These are phyloP conservation scores for Mormoops blainvillei DNA, from an alignment of 2,113 vertebrate genomes.

Conservation along the genomic window DNA sequence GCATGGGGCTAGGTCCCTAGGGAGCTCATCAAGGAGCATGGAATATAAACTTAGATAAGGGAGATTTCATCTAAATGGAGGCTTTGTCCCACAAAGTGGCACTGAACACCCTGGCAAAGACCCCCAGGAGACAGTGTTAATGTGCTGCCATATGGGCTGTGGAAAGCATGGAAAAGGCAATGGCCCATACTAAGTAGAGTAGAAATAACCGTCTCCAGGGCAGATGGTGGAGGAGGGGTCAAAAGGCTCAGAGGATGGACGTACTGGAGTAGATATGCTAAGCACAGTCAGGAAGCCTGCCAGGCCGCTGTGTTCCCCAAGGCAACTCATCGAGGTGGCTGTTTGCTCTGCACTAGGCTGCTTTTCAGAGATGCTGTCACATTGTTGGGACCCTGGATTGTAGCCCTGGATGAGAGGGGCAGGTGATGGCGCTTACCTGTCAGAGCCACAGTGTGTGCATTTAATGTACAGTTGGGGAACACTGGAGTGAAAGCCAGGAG, in stretches of 20 bases:
- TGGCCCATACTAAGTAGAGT: not conserved
- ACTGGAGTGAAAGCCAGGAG: fast-evolving
- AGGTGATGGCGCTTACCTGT: fast-evolving
- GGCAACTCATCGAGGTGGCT: fast-evolving
- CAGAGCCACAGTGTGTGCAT: fast-evolving
- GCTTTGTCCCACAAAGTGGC: not conserved
- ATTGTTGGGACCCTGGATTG: not conserved
- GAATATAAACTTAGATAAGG: not conserved
- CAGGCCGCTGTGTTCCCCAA: fast-evolving
- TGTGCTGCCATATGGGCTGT: not conserved
- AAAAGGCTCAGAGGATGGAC: not conserved
- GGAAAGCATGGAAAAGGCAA: not conserved
- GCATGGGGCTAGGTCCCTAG: not conserved
- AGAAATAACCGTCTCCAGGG: not conserved
- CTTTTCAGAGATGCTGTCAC: fast-evolving
- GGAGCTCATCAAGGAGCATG: no score
- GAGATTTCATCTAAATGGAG: not conserved
- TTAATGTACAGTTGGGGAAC: fast-evolving
- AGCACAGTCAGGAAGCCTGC: not conserved
- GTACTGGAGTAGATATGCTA: not conserved
- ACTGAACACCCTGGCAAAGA: not conserved
- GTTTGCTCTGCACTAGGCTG: fast-evolving
- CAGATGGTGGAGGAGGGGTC: not conserved
- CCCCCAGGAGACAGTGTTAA: not conserved
- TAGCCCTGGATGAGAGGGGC: fast-evolving